Evolutionary conservation across 2,113 vertebrate genomes (phyloP), one percentile per base, ranked within the genome.

Genomic region (Ariopsis seemanni): DNA sequence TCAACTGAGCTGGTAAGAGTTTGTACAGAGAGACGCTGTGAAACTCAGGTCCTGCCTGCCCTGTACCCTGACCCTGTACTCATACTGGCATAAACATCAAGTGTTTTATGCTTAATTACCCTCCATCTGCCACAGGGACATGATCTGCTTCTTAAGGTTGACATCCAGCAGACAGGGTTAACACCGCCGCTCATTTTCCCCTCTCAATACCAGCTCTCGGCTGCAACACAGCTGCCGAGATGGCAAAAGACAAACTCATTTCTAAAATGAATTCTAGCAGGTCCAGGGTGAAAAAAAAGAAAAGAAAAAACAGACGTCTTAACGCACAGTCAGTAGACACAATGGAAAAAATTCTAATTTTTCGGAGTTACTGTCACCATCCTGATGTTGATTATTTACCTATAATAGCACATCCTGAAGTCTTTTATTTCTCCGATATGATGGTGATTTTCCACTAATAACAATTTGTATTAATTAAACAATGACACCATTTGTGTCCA

Each of bases 121-220:
- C 85, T 91, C 91, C 89, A 91, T 92, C 91, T 92, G 91, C 88
- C 89, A 91, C 78, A 60, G 89, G 85, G 86, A 87, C 88, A 89
- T 87, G 87, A 91, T 88, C 85, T 85, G 88, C 86, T 77, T 86
- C 86, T 82, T 85, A 84, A 75, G 65, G 62, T 72, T 67, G 83
- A 69, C 50, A 57, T 7, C 27, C 30, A 42, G 79, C 27, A 42
- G 79, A 48, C 57, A 42, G 79, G 57, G 79, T 67, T 18, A 86
- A 80, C 60, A 86, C 48, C 60, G 55, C 27, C 8, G 1, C 25
- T 86, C 50, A 50, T 71, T 71, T 55, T 50, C 60, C 11, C 52
- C 52, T 80, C 77, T 69, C 69, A 14, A 55, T 75, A 75, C 57
- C 65, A 30, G n/a, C 63, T 22, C 53, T 85, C 53, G 15, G 34